Percentiles rank a stretch among this genome's conserved stretches.
phyloP scores from a whole-genome alignment of 1,140 invertebrate genomes.

The Laupala kohalensis region DNA sequence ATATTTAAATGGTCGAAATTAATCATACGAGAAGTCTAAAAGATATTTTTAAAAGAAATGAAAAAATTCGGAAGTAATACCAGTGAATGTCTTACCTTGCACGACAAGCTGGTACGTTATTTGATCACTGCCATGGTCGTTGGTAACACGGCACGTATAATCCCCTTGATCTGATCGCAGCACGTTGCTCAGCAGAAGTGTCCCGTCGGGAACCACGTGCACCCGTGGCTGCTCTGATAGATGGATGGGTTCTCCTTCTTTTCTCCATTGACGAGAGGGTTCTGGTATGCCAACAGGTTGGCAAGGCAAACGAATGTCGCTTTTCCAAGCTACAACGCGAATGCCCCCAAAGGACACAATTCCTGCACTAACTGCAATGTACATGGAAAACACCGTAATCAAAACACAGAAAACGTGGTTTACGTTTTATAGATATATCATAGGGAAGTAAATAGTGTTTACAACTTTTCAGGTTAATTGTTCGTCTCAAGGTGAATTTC shows the following conservation, averaged over 20 bases:
- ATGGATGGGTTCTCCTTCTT: slow-evolving; percentile 9
- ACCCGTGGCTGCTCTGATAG: slow-evolving; percentile 15
- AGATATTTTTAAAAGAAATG: too few relatives aligned
- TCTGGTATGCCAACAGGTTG: slow-evolving; percentile 28
- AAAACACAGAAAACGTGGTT: too few relatives aligned
- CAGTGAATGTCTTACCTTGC: slow-evolving; percentile 40
- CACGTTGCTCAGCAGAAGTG: slow-evolving; percentile 18
- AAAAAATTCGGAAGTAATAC: too few relatives aligned
- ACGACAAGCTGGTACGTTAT: slow-evolving; percentile 35
- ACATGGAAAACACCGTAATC: too few relatives aligned
- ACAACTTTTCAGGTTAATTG: too few relatives aligned
- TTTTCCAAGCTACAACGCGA: slow-evolving; percentile 20
- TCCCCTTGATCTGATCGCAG: slow-evolving; percentile 24
- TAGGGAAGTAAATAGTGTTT: too few relatives aligned
- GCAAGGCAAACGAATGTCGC: slow-evolving; percentile 29
- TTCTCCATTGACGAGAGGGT: slow-evolving; percentile 28
- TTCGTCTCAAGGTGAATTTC: too few relatives aligned
- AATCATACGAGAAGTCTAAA: too few relatives aligned
- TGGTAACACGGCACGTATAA: slow-evolving; percentile 27
- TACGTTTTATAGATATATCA: too few relatives aligned
- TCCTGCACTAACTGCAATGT: slow-evolving; percentile 27
- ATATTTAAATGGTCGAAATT: too few relatives aligned
- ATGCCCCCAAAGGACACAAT: slow-evolving; percentile 24
- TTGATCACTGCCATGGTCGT: slow-evolving; percentile 31
- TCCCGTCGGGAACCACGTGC: slow-evolving; percentile 10